Base-by-base conservation (phyloP, 2,797 vertebrate genomes). In the Megalops cyprinoides region DNA sequence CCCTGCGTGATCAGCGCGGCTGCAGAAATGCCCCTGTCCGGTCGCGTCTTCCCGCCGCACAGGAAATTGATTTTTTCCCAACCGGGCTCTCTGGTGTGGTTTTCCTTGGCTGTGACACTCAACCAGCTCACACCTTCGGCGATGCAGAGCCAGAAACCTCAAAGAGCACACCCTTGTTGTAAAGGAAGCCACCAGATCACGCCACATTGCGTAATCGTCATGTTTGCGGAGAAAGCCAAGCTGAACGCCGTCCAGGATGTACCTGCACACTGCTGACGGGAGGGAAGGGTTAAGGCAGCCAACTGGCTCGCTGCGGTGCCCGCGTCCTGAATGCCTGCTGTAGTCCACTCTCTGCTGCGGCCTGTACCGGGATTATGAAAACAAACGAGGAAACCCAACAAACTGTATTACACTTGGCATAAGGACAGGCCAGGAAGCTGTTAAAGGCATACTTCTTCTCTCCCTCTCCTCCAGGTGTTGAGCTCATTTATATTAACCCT, bases 381-480 rank as follows among this genome's bases (percentile, higher is more conserved):
- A 55, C 51, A 77, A 34, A 58, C 53, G 7, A 28, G 42, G 69
- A 3, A 74, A 74, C 46, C 73, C 73, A 74, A 49, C 44, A 74
- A 51, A 74, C 25, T 28, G 12, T 14, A 46, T 9, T 60, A 25
- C 67, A 44, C 67, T 71, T 71, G 67, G 67, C 67, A 42, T n/a
- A 44, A 39, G 37, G 39, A 44, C 67, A 71, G 67, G 37, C 1
- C 39, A 71, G 67, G 39, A 37, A 71, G 31, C 67, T 71, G 67
- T 44, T 37, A 67, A 7, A 28, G 25, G 25, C 25, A 60, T n/a
- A n/a, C 62, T 34, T 25, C 3, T 65, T 39, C 39, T 34, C 65
- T 18, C 39, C 20, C 8, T 65, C 20, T 37, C 18, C 44, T 44
- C 15, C 37, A 39, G 37, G 65, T 69, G 67, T 44, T 71, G 67